Percentiles rank a stretch among this genome's conserved stretches.
These are phyloP conservation scores for Dinocampus coccinellae DNA, from an alignment of 2,888 invertebrate species.

Conservation along the genomic window DNA sequence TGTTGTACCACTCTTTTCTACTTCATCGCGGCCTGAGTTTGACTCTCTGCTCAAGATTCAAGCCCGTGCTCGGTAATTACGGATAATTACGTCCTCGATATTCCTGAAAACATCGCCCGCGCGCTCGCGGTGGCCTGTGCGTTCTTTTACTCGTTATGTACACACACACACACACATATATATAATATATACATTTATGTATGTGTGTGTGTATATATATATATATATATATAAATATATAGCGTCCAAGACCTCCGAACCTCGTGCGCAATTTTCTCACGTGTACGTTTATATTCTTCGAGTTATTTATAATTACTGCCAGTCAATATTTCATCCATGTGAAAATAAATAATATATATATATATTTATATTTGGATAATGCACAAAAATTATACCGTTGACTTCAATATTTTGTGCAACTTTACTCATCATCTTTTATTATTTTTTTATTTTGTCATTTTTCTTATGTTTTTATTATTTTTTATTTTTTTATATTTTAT, in stretches of 20 bases:
- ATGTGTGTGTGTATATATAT: background rate
- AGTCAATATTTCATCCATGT: conserved; percentile 27
- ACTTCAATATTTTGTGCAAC: conserved; percentile 6
- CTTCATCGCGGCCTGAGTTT: conserved; percentile 42
- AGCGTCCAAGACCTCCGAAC: conserved; percentile 34
- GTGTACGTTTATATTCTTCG: conserved; percentile 33
- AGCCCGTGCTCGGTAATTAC: conserved; percentile 65
- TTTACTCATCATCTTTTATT: background rate
- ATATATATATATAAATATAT: background rate
- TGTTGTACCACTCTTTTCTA: conserved; percentile 22
- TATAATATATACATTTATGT: background rate
- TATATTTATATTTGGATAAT: background rate
- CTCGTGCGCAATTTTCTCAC: conserved; percentile 43
- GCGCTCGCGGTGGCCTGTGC: conserved; percentile 43
- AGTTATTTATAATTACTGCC: conserved; percentile 38
- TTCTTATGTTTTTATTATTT: no score
- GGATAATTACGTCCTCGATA: conserved; percentile 68
- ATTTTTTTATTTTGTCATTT: no score
- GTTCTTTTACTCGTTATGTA: conserved; percentile 35
- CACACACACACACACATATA: background rate
- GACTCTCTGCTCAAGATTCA: conserved; percentile 55
- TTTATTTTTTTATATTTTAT: no score
- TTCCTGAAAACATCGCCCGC: conserved; percentile 61
- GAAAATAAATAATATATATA: background rate
- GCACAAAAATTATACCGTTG: conserved; percentile 2